Percentiles rank a stretch among this genome's conserved stretches.
Conservation (phyloP, 1,140 invertebrate genomes). For the Bombyx mandarina region DNA sequence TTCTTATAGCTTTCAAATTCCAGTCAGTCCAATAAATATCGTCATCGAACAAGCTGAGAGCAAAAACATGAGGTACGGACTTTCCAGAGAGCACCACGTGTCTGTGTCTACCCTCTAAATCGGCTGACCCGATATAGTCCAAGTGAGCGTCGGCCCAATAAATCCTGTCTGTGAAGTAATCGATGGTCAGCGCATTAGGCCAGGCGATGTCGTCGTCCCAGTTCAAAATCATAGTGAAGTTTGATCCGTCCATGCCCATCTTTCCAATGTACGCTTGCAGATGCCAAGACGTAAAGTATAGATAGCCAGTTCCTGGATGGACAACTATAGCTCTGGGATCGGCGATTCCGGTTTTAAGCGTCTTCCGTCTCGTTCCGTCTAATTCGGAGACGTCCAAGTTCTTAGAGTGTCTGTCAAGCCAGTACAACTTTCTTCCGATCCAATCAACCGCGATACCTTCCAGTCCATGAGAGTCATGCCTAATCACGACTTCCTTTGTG, state of each 20-base stretch:
- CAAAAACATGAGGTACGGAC: constrained; percentile 94
- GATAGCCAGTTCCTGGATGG: constrained; percentile 93
- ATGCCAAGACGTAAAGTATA: constrained; percentile 98
- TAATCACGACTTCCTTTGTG: constrained; percentile 86
- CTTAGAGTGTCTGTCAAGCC: constrained; percentile 96
- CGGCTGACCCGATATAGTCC: constrained; percentile 95
- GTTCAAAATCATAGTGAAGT: constrained; percentile 90
- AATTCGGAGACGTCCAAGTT: constrained; percentile 94
- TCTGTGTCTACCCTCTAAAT: constrained; percentile 89
- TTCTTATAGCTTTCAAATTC: constrained; percentile 91
- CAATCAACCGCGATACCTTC: constrained; percentile 98
- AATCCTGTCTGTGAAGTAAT: constrained; percentile 94
- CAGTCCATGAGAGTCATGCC: constrained; percentile 93
- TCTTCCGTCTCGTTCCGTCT: constrained; percentile 92
- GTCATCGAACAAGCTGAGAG: constrained; percentile 94
- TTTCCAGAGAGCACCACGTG: constrained; percentile 85
- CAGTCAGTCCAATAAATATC: constrained; percentile 98
- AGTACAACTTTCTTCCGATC: constrained; percentile 96
- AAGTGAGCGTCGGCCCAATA: constrained; percentile 99
- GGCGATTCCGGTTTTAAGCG: constrained; percentile 87
- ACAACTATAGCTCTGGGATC: constrained; percentile 95
- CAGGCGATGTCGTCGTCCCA: constrained; percentile 96
- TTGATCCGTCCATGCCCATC: constrained; percentile 96
- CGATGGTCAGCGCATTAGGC: constrained; percentile 98
- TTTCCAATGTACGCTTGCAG: constrained; percentile 97